phyloP scores from a whole-genome alignment of 2,888 invertebrate genomes.

The Sepioteuthis lessoniana region DNA sequence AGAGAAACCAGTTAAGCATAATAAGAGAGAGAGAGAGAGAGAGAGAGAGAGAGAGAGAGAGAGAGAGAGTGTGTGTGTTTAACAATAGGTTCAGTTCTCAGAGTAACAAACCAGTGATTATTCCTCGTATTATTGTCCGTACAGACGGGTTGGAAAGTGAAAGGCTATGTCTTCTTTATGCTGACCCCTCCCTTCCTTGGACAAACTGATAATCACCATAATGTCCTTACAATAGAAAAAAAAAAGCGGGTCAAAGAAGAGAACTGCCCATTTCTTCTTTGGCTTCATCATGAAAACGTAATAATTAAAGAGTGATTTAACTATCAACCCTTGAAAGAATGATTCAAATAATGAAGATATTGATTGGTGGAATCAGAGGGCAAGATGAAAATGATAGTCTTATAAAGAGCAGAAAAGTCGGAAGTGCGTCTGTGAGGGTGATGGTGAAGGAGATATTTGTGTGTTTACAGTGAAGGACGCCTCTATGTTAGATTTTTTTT shows the following conservation, averaged over 20 bases:
- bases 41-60: neutral
- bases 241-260: neutral
- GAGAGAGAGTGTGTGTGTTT: neutral
- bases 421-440: neutral
- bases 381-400: neutral
- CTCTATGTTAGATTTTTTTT: neutral
- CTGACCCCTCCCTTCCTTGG: neutral
- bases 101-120: neutral
- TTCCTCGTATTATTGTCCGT: neutral
- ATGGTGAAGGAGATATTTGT: neutral
- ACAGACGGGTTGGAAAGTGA: neutral
- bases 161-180: neutral
- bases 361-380: neutral
- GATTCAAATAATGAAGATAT: slow-evolving; percentile 9
- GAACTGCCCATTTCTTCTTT: neutral
- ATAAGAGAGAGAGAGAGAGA: neutral
- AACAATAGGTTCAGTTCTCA: neutral
- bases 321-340: neutral
- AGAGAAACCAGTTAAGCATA: neutral
- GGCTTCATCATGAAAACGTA: neutral
- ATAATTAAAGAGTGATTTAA: slow-evolving; percentile 23
- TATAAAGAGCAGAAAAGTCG: neutral
- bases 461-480: neutral
- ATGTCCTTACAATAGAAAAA: neutral
- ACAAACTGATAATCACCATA: neutral